Evolutionary conservation across 2,888 invertebrate genomes (phyloP).

Genomic region (Drosophila lutescens): DNA sequence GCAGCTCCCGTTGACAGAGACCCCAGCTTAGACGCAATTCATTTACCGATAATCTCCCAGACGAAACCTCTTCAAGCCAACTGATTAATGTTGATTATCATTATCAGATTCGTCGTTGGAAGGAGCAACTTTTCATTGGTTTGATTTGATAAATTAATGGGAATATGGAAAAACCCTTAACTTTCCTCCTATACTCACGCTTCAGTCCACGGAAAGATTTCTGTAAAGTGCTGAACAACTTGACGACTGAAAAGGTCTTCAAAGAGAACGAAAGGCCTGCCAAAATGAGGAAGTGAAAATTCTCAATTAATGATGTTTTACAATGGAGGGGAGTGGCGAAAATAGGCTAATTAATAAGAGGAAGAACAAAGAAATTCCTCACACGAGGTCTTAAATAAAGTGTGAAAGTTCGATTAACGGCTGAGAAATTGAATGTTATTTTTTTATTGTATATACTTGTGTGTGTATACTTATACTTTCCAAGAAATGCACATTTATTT

Average conservation of each 20-base stretch:
- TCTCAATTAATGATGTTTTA: conserved; percentile 44
- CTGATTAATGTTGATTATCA: conserved; percentile 77
- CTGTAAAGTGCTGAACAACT: conserved; percentile 6
- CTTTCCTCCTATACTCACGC: neutral
- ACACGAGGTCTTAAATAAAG: neutral
- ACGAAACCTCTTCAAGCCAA: conserved; percentile 47
- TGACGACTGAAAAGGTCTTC: conserved; percentile 4
- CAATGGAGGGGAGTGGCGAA: neutral
- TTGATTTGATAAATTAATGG: conserved; percentile 37
- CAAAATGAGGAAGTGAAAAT: conserved; percentile 13
- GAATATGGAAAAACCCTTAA: conserved; percentile 14
- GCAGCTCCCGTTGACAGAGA: conserved; percentile 47
- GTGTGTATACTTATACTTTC: too few species aligned
- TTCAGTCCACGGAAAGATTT: neutral
- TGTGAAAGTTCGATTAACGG: conserved; percentile 5
- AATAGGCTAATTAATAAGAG: neutral
- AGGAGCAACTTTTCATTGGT: conserved; percentile 59
- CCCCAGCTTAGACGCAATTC: conserved; percentile 50
- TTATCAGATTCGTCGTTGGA: conserved; percentile 25
- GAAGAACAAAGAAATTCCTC: neutral
- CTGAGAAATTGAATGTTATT: neutral
- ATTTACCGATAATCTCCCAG: conserved; percentile 69
- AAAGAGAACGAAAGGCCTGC: neutral
- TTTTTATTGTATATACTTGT: neutral
- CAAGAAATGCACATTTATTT: too few species aligned